Percentiles rank a stretch among this genome's conserved stretches.
Evolutionary conservation across 2,797 vertebrate species (phyloP).

Genomic region (Squalus acanthias): DNA sequence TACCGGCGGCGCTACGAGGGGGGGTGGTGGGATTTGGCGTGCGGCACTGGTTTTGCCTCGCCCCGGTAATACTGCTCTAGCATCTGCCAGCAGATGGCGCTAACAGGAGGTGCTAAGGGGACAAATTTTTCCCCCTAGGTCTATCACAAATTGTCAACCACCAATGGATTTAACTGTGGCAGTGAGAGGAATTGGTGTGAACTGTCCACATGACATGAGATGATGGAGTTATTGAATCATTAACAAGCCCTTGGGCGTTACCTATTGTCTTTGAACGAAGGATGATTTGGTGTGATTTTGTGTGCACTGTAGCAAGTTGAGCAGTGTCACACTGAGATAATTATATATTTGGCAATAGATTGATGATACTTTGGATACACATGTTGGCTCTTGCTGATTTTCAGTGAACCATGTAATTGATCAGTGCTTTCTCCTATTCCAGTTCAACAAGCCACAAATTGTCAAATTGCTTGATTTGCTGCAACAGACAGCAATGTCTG

Average conservation of each 20-base stretch:
- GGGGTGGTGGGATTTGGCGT: too few relatives aligned
- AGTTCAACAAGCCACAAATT: background rate
- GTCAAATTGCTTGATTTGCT: constrained; percentile 8
- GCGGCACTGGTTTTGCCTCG: too few relatives aligned
- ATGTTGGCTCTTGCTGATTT: constrained; percentile 9
- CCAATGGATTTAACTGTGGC: background rate
- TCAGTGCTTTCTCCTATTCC: background rate
- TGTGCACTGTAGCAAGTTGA: background rate
- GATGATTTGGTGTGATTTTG: background rate
- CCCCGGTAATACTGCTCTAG: too few relatives aligned
- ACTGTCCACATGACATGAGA: background rate
- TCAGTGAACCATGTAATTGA: constrained; percentile 26
- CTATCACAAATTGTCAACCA: background rate
- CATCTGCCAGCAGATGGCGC: too few relatives aligned
- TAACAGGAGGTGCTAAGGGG: too few relatives aligned
- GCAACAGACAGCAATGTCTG: background rate
- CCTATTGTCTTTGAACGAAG: background rate
- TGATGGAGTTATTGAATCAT: constrained; percentile 26
- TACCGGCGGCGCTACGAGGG: too few relatives aligned
- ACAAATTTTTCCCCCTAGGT: background rate
- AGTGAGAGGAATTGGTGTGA: background rate
- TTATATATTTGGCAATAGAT: constrained; percentile 19
- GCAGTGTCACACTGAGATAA: background rate
- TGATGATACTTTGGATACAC: background rate
- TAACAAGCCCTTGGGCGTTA: background rate